Base-by-base conservation (phyloP, 2,113 vertebrate genomes). In the Thunnus maccoyii region DNA sequence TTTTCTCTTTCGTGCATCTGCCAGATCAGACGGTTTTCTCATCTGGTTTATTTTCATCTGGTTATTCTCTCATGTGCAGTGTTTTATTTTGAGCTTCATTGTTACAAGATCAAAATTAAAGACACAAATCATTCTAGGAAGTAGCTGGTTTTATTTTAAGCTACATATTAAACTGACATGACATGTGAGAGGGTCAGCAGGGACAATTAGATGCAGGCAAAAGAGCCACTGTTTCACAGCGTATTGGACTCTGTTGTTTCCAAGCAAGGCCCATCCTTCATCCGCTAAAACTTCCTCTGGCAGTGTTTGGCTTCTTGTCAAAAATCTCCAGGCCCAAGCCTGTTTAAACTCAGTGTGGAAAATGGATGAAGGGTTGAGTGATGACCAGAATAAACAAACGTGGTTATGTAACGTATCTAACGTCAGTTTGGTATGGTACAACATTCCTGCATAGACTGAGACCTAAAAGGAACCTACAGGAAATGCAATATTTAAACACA, bases 271-370 rank as follows among this genome's bases (percentile, higher is more conserved):
- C 52, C 27, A 65, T 69, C 54, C 20, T 72, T 85, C 77, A 74
- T 76, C 52, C 62, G 74, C 58, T 74, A 20, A 78, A 64, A 66
- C 72, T 54, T 84, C 82, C 78, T 75, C 44, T 32, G 20, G 51
- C 58, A 57, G 58, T n/a, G 30, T 80, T 82, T 91, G 87, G 84
- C 80, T 68, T 50, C 32, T 47, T 72, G 71, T 84, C 87, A 90
- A 79, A 66, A 89, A 86, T 87, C 68, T 72, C 20, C 57, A 68
- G 69, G 30, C 67, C 58, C 5, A 22, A 27, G 56, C 72, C 76
- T 90, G 89, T 82, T 90, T 85, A 73, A 51, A 69, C 30, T 91
- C 89, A 63, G 17, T 50, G 68, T 72, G 72, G 66, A 80, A 73
- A 73, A 65, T 72, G 27, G 64, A 79, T 56, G 78, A 82, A 27